These are phyloP conservation scores for Drosophila affinis DNA, from an alignment of 2,888 invertebrate genomes.

Conservation along the genomic window DNA sequence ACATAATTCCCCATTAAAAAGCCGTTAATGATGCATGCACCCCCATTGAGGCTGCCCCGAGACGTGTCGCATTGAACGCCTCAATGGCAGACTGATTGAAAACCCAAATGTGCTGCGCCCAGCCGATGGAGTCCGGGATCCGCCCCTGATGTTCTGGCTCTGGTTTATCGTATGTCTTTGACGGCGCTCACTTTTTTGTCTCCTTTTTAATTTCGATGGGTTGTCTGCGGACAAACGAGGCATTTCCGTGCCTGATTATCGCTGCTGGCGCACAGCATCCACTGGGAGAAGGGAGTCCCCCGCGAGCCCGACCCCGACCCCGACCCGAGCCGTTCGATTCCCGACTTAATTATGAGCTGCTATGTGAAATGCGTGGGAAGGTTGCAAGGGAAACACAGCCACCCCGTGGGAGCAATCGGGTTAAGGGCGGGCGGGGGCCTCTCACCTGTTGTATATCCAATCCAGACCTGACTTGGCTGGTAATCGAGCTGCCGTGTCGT, in stretches of 20 bases:
- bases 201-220: slow-evolving; percentile 54
- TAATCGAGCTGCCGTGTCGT: slow-evolving; percentile 5
- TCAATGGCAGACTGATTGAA: slow-evolving; percentile 79
- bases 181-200: slow-evolving; percentile 41
- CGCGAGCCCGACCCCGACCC: too few species aligned
- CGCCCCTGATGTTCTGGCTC: slow-evolving; percentile 15
- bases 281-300: slow-evolving; percentile 32
- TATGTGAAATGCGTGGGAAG: slow-evolving; percentile 77
- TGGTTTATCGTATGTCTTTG: slow-evolving; percentile 60
- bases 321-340: slow-evolving; percentile 5
- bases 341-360: slow-evolving; percentile 58
- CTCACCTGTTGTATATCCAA: slow-evolving; percentile 15
- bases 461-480: not conserved
- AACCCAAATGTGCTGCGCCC: slow-evolving; percentile 57
- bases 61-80: slow-evolving; percentile 75
- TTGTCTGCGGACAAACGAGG: slow-evolving; percentile 69
- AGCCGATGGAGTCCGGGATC: slow-evolving; percentile 44
- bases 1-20: slow-evolving; percentile 49
- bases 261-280: slow-evolving; percentile 15
- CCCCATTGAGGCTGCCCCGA: slow-evolving; percentile 26
- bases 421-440: too few species aligned
- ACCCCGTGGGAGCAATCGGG: not conserved
- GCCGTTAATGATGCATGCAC: slow-evolving; percentile 64
- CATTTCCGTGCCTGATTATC: slow-evolving; percentile 73
- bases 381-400: slow-evolving; percentile 1